These are phyloP conservation scores for Chaenocephalus aceratus DNA, from an alignment of 2,113 vertebrate species.

Conservation along the genomic window DNA sequence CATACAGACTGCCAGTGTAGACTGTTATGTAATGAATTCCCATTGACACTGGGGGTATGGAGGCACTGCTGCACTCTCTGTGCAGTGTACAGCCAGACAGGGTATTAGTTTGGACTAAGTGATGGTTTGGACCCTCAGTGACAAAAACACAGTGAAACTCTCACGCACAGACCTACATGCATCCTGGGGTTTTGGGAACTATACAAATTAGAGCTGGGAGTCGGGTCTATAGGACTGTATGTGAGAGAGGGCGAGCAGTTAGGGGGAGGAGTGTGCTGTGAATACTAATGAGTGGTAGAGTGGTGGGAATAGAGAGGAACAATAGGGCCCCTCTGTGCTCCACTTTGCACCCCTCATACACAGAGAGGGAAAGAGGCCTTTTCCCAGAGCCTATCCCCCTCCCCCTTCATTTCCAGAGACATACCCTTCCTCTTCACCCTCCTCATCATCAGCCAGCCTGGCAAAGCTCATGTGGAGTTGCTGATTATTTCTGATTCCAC, in stretches of 20 bases:
- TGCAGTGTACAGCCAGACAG: slow-evolving; percentile 64
- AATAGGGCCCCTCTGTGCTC: slow-evolving; percentile 88
- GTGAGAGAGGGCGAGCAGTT: slow-evolving; percentile 79
- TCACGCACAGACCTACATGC: slow-evolving; percentile 80
- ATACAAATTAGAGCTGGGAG: slow-evolving; percentile 85
- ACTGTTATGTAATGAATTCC: slow-evolving; percentile 65
- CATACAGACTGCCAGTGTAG: slow-evolving; percentile 29
- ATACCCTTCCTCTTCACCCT: slow-evolving; percentile 76
- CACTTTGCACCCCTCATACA: slow-evolving; percentile 86
- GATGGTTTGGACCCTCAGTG: slow-evolving; percentile 63
- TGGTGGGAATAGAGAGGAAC: slow-evolving; percentile 87
- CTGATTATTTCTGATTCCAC: slow-evolving; percentile 80
- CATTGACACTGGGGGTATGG: slow-evolving; percentile 37
- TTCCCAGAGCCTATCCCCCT: slow-evolving; percentile 77
- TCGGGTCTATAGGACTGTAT: slow-evolving; percentile 83
- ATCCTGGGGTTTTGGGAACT: slow-evolving; percentile 82
- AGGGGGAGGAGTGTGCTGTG: slow-evolving; percentile 86
- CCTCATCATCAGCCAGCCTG: slow-evolving; percentile 78
- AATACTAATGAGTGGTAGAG: slow-evolving; percentile 88
- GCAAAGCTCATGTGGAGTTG: slow-evolving; percentile 72
- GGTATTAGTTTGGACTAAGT: slow-evolving; percentile 68
- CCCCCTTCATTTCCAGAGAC: slow-evolving; percentile 80
- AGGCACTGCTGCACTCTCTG: slow-evolving; percentile 39
- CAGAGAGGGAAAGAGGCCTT: slow-evolving; percentile 84
- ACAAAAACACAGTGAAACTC: slow-evolving; percentile 79